Evolutionary conservation across 1,140 invertebrate genomes (phyloP), one percentile per base, ranked within the genome.

Genomic region (Macrobrachium nipponense): DNA sequence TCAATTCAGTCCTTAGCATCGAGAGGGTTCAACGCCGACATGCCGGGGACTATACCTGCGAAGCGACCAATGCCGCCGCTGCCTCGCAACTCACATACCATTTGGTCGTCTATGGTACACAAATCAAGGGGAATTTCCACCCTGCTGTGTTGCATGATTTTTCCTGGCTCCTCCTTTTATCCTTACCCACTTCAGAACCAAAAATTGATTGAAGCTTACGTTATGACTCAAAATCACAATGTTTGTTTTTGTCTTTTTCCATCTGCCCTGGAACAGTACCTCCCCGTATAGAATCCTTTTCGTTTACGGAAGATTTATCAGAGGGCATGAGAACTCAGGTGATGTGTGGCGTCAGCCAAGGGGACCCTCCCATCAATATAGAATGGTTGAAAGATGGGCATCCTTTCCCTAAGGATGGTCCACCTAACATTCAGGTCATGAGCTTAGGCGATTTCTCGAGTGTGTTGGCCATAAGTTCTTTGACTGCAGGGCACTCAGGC

Each of bases 311-410:
- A 72, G 80, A 70, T 82, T 82, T 82, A 72, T 89, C 90, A 66
- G 91, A 92, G 89, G 92, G 92, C 10, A 91, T 91, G 87, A 87
- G 92, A 78, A 90, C 92, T 11, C 90, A 91, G 17, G 96, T 98
- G 88, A 95, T 97, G 85, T 99, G 98, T 92, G 96, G 97, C 90
- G 96, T 98, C 89, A 94, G 97, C 90, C 96, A 98, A 92, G 98
- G 98, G n/a, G 97, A 99, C 93, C 93, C 96, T 87, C 97, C 97
- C 23, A 95, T 99, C 87, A 95, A 94, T 83, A 97, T 98, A 91
- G 93, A 91, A 66, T 95, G 95, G 95, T 89, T 91, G n/a, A 93
- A 94, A 89, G 95, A 97, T 91, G 95, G 95, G 58, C 92, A 93
- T 5, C 93, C 95, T 72, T 90, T 91, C 66, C 90, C 90, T 90